Conservation (phyloP, 2,888 invertebrate genomes). For the Sarcophaga subvicina region DNA sequence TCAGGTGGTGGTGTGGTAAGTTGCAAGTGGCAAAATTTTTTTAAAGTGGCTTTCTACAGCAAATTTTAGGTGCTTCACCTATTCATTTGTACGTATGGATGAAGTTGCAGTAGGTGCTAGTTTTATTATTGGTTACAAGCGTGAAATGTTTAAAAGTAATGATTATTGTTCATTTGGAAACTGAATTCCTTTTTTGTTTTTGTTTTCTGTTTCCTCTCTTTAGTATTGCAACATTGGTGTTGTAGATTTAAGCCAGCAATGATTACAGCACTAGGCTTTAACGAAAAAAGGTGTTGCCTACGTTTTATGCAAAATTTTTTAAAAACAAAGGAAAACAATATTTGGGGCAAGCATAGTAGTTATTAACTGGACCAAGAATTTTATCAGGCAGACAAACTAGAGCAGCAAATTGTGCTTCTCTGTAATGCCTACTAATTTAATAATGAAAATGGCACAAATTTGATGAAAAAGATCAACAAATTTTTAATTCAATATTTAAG, state of each 20-base stretch:
- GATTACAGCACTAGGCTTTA: conserved; percentile 24
- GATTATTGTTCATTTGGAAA: conserved; percentile 63
- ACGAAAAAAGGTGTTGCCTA: conserved; percentile 43
- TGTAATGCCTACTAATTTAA: background rate
- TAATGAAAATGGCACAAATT: no score
- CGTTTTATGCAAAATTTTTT: conserved; percentile 39
- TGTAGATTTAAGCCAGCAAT: background rate
- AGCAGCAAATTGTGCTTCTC: no score
- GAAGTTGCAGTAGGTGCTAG: conserved; percentile 56
- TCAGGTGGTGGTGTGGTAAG: conserved; percentile 61
- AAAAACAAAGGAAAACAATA: no score
- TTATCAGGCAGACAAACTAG: conserved; percentile 14
- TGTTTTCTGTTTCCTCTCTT: background rate
- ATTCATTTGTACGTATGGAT: conserved; percentile 45
- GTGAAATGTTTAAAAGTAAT: conserved; percentile 64
- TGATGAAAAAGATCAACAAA: no score
- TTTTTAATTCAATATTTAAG: no score
- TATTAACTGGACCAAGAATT: conserved; percentile 30
- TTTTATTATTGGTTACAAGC: conserved; percentile 65
- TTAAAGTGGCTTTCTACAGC: conserved; percentile 35
- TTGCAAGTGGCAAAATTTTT: conserved; percentile 57
- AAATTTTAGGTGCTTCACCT: conserved; percentile 10
- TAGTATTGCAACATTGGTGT: background rate
- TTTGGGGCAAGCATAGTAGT: background rate
- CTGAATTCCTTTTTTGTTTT: conserved; percentile 15